phyloP scores from a whole-genome alignment of 1,140 invertebrate genomes.

The Saxidomus purpurata region DNA sequence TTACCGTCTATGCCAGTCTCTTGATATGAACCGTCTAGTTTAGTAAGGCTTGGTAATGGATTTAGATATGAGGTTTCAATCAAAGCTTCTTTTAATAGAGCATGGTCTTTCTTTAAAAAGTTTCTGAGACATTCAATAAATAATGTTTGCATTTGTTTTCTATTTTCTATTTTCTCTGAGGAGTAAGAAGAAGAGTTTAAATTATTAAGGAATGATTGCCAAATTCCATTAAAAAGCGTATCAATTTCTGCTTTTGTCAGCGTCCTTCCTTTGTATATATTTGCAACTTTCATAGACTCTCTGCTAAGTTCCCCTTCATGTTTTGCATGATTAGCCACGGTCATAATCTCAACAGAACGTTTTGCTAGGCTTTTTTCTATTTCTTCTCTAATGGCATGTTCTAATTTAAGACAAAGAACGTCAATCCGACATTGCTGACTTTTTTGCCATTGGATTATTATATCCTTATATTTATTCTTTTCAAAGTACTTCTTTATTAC shows the following conservation, averaged over 20 bases:
- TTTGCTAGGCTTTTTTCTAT: not conserved
- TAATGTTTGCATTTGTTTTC: not conserved
- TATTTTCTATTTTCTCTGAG: not conserved
- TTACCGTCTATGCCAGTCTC: not conserved
- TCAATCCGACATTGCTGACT: too few relatives aligned
- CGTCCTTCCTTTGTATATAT: not conserved
- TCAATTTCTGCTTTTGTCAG: not conserved
- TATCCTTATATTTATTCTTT: not conserved
- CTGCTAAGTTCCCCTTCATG: not conserved
- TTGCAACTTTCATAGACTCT: not conserved
- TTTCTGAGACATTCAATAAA: not conserved
- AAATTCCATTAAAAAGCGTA: not conserved
- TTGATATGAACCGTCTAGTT: not conserved
- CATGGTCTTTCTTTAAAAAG: not conserved
- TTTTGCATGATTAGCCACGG: not conserved
- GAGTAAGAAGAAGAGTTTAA: not conserved
- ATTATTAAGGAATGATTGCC: not conserved
- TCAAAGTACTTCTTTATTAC: not conserved
- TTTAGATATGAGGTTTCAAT: not conserved
- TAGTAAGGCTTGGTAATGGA: not conserved
- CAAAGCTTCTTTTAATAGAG: not conserved
- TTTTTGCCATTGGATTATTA: conserved; percentile 2
- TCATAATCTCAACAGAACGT: not conserved
- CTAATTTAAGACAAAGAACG: not conserved
- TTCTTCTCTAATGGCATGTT: not conserved